Conservation (phyloP, 2,113 vertebrate species). For the Neodontobutis hainanensis region DNA sequence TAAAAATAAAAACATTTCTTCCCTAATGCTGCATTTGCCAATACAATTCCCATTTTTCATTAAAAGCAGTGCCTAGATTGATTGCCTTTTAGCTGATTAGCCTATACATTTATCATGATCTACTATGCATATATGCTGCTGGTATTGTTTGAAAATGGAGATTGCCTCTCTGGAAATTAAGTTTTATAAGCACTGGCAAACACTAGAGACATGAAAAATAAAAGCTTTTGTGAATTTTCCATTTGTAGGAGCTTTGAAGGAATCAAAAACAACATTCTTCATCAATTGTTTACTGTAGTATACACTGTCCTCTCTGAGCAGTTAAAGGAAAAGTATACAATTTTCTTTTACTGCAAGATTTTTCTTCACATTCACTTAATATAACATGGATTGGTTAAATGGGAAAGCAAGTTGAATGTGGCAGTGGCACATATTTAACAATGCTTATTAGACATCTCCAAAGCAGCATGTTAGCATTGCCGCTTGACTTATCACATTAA, state of each 20-base stretch:
- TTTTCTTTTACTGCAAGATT: neutral
- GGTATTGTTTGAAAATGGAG: neutral
- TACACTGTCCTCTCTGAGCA: no score
- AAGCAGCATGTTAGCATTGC: constrained; percentile 32
- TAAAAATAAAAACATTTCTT: neutral
- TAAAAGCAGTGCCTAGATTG: neutral
- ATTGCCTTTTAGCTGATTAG: constrained; percentile 8
- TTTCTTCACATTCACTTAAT: neutral
- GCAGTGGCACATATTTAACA: constrained; percentile 36
- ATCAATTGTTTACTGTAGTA: no score
- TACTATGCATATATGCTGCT: neutral
- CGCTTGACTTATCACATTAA: constrained; percentile 50
- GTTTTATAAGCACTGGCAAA: neutral
- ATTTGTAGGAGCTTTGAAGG: neutral
- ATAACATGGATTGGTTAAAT: neutral
- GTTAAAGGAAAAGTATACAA: no score
- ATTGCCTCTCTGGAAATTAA: neutral
- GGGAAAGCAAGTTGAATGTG: neutral
- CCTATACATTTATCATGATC: neutral
- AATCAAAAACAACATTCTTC: neutral
- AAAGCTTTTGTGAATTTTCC: neutral
- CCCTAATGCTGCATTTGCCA: neutral
- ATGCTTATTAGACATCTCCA: constrained; percentile 37
- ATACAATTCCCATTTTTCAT: neutral
- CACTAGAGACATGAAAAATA: neutral